Evolutionary conservation across 2,797 vertebrate species (phyloP).

Genomic region (Anguilla obscura): DNA sequence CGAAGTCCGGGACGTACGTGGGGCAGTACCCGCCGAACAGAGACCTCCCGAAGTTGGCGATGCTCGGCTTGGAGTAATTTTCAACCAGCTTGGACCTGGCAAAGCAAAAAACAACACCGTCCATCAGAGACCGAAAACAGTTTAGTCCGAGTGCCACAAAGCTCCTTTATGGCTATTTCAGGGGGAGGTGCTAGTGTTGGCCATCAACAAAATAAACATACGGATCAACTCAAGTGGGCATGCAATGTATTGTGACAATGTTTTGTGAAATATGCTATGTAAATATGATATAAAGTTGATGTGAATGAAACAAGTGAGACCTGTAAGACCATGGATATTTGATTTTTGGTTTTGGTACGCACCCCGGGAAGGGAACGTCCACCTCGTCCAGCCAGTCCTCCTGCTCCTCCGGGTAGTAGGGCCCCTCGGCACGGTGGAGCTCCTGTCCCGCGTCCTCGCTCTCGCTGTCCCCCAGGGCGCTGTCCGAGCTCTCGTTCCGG

Average conservation of each 20-base stretch:
- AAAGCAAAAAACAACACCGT: slow-evolving; percentile 23
- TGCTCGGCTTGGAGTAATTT: slow-evolving; percentile 89
- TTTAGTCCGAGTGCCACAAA: not conserved
- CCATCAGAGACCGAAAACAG: not conserved
- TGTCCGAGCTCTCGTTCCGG: slow-evolving; percentile 98
- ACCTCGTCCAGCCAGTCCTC: slow-evolving; percentile 96
- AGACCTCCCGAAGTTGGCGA: slow-evolving; percentile 95
- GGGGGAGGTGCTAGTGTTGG: not conserved
- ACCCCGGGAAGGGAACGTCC: slow-evolving; percentile 92
- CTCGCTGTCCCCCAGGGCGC: slow-evolving; percentile 97
- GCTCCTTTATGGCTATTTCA: not conserved
- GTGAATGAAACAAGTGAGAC: not conserved
- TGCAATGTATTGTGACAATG: no score
- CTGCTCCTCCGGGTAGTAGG: slow-evolving; percentile 77
- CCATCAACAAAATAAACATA: not conserved
- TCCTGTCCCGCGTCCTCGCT: slow-evolving; percentile 86
- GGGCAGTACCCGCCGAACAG: slow-evolving; percentile 97
- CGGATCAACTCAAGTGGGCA: not conserved
- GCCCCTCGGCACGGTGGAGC: slow-evolving; percentile 60
- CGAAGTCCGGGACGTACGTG: slow-evolving; percentile 95
- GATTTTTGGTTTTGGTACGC: slow-evolving; percentile 30
- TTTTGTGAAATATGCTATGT: no score
- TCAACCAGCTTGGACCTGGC: slow-evolving; percentile 90
- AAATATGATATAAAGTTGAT: no score
- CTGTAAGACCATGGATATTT: not conserved